Percentiles rank a stretch among this genome's conserved stretches.
Evolutionary conservation across 1,140 invertebrate species (phyloP).

Genomic region (Polyergus mexicanus): DNA sequence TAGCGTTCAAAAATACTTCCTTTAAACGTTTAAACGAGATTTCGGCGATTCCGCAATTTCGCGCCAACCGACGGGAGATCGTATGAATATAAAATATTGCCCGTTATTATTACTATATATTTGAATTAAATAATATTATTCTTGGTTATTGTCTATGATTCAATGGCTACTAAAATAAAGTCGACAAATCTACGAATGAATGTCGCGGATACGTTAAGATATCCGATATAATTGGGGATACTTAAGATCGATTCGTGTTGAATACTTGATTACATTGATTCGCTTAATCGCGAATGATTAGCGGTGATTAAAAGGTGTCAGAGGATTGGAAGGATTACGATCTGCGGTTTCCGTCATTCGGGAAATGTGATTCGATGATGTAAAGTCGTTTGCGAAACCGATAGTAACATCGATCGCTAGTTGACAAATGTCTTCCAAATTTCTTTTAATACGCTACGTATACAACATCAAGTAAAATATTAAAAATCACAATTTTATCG

Average conservation of each 20-base stretch:
- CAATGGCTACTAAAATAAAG: neutral
- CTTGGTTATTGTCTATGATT: neutral
- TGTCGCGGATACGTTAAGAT: neutral
- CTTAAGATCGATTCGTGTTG: constrained; percentile 39
- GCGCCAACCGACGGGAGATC: neutral
- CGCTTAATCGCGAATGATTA: constrained; percentile 31
- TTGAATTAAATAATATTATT: neutral
- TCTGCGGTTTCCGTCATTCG: neutral
- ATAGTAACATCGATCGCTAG: constrained; percentile 14
- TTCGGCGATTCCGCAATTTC: constrained; percentile 28
- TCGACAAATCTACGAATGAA: neutral
- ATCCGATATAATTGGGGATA: neutral
- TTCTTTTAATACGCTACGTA: constrained; percentile 20
- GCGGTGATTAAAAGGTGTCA: neutral
- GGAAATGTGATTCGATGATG: constrained; percentile 31
- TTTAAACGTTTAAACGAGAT: neutral
- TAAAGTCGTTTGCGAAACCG: constrained; percentile 33
- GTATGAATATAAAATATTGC: neutral
- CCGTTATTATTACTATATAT: neutral
- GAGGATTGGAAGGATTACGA: constrained; percentile 16
- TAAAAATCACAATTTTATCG: constrained; percentile 19
- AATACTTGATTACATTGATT: constrained; percentile 36
- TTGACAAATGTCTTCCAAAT: neutral
- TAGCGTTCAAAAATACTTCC: neutral
- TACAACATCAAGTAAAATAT: neutral